A percentile compares a stretch with the other conserved stretches of the same genome.
Conservation (phyloP, 2,113 vertebrate species). For the Siphamia tubifer region DNA sequence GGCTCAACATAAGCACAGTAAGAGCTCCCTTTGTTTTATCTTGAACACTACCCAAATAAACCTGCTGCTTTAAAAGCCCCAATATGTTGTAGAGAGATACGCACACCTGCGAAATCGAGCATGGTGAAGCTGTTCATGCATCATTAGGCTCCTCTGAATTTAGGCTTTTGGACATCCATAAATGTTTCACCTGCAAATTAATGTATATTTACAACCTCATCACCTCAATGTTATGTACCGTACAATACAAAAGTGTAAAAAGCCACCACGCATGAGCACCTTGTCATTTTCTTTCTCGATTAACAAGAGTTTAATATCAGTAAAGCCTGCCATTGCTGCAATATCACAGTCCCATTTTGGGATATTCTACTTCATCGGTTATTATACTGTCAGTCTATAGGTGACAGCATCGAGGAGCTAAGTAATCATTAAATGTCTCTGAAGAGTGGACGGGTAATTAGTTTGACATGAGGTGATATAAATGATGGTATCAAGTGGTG, state of each 20-base stretch:
- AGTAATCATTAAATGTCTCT: background rate
- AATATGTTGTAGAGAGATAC: background rate
- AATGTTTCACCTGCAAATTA: background rate
- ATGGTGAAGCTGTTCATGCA: background rate
- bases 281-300: background rate
- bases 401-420: background rate
- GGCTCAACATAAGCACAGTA: conserved; percentile 11
- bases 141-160: conserved; percentile 20
- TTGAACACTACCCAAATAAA: background rate
- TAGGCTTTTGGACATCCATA: background rate
- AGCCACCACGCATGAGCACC: background rate
- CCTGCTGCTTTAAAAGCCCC: background rate
- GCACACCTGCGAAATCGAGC: background rate
- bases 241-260: conserved; percentile 30
- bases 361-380: background rate
- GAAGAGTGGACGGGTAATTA: background rate
- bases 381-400: background rate
- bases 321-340: background rate
- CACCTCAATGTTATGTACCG: conserved; percentile 28
- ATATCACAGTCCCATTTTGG: background rate
- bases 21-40: conserved; percentile 17
- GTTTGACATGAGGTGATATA: background rate
- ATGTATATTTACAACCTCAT: conserved; percentile 5
- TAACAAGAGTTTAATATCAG: conserved; percentile 5
- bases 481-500: background rate